Base-by-base conservation (phyloP, 2,113 vertebrate genomes). In the Actinemys pallida region DNA sequence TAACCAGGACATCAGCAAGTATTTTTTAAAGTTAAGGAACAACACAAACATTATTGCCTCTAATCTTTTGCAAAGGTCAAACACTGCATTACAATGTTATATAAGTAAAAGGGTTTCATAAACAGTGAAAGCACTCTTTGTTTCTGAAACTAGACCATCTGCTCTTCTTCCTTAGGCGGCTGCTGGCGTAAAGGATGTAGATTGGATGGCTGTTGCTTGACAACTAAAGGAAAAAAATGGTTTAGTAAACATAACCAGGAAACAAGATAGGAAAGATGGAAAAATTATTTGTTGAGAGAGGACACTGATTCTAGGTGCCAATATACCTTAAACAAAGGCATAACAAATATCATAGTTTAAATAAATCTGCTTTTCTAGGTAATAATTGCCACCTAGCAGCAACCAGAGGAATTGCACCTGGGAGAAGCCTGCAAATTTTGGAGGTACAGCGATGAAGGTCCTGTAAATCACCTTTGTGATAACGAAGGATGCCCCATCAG, bases 191-290 rank as follows among this genome's bases (percentile, higher is more conserved):
- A 75, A 88, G 47, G 82, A 88, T 80, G 50, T 78, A 69, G 84
- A 94, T 96, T 97, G 88, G 87, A 79, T 90, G 78, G 92, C 83
- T 92, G 94, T 91, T 85, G 87, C 87, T 97, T 96, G 94, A 97
- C 96, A 97, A 97, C 95, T 86, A 95, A 95, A 96, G 95, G 85
- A 90, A 95, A 95, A 93, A 87, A 80, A 93, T 81, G 96, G 93
- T 92, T 84, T 42, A 69, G 87, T 93, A 96, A 97, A 97, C 95
- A 95, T 84, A 90, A 49, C 88, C 5, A 81, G 92, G 93, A 95
- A 95, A 95, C 79, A 95, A 97, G 97, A 86, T 62, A 95, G 88
- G 50, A 91, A 94, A 88, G 52, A 76, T 84, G 84, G 65, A 84
- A 95, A 84, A 82, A 83, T 90, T 96, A 91, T 87, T 93, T 92